Evolutionary conservation across 2,797 vertebrate species (phyloP), one percentile per base, ranked within the genome.

Genomic region (Bradypus variegatus): DNA sequence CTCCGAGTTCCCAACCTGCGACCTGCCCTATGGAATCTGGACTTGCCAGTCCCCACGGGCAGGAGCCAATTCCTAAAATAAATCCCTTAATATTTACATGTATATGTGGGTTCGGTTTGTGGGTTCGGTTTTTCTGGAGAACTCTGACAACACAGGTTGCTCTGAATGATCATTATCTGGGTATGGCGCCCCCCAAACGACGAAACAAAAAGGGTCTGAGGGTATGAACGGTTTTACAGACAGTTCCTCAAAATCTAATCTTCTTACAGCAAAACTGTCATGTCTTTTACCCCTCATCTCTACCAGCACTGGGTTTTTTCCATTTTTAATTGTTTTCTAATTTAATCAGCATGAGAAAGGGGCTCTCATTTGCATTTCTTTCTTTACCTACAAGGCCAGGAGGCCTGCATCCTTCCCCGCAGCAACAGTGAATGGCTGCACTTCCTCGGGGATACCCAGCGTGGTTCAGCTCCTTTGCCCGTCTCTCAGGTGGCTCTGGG

Each of bases 221-320:
- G 53, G 6, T 13, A 1, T 5, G 21, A 6, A 31, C 6, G 2
- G 25, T 31, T 12, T 60, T 36, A 1, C 6, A 33, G 58, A 2
- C 86, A 9, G 27, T 14, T 8, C 72, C 62, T 58, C 45, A 12
- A 10, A 76, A 25, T 80, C 18, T 6, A 75, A 64, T 8, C 58
- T 48, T 67, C 16, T 75, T 3, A 21, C 50, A 29, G 90, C 45
- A 10, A 73, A 84, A 15, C 23, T 4, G 64, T 21, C 18, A 21
- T 64, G 58, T 53, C 10, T 0, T 19, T 62, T 79, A 62, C 72
- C 60, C 50, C 21, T 2, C 77, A 48, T 7, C 65, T 33, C 78
- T 83, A 41, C 72, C 82, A 75, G 58, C 87, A 53, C 41, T 58
- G 60, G 78, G 65, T 27, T 83, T 91, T 79, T 53, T 23, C 38